Percentiles rank a stretch among this genome's conserved stretches.
Conservation (phyloP, 2,888 invertebrate genomes). For the Sesia bembeciformis region DNA sequence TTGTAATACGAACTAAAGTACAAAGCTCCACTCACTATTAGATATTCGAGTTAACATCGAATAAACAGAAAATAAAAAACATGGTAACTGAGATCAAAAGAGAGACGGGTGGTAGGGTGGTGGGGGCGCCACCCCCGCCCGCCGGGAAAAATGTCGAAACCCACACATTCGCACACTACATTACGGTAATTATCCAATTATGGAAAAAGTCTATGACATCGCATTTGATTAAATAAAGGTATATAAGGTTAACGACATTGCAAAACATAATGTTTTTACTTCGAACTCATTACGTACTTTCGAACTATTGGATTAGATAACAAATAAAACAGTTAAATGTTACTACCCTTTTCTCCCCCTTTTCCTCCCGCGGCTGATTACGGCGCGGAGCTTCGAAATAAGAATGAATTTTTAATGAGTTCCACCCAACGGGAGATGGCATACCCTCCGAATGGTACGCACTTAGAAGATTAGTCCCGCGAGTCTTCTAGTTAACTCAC, state of each 20-base stretch:
- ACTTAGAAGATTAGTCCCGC: constrained; percentile 72
- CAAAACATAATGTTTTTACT: too few species aligned
- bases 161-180: constrained; percentile 54
- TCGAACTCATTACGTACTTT: too few species aligned
- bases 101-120: constrained; percentile 25
- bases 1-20: too few species aligned
- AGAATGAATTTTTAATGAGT: constrained; percentile 74
- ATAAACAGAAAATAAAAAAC: constrained; percentile 1
- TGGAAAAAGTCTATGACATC: constrained; percentile 22
- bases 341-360: constrained; percentile 20
- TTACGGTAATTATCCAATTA: constrained; percentile 70
- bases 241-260: constrained; percentile 4
- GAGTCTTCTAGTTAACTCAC: constrained; percentile 49
- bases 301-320: background rate
- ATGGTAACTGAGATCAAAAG: constrained; percentile 36
- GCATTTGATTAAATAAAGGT: background rate
- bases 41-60: background rate
- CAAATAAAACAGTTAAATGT: constrained; percentile 29
- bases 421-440: constrained; percentile 22
- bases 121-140: constrained; percentile 23
- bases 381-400: constrained; percentile 56
- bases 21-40: background rate
- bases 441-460: constrained; percentile 45
- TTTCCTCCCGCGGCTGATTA: constrained; percentile 55
- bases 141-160: constrained; percentile 53